These are phyloP conservation scores for Parnassius glacialis DNA, from an alignment of 2,888 invertebrate species.

Conservation along the genomic window DNA sequence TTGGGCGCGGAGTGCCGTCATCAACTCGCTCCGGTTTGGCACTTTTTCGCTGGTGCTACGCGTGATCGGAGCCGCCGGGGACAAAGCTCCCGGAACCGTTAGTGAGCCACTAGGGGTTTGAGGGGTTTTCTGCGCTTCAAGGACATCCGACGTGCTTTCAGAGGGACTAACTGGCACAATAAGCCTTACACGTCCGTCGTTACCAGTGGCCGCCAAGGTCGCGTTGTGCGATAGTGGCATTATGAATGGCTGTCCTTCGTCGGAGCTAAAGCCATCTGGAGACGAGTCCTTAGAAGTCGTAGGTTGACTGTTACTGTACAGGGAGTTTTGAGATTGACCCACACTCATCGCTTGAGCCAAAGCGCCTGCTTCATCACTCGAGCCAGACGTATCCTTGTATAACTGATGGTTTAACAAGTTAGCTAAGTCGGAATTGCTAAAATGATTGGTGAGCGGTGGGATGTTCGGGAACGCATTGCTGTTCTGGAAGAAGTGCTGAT, in stretches of 20 bases:
- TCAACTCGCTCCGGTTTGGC: conserved; percentile 91
- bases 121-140: conserved; percentile 46
- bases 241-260: conserved; percentile 81
- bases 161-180: conserved; percentile 83
- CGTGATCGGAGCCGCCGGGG: conserved; percentile 84
- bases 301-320: conserved; percentile 64
- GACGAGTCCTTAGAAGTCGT: conserved; percentile 71
- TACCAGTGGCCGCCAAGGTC: conserved; percentile 81
- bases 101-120: conserved; percentile 61
- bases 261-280: conserved; percentile 57
- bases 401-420: conserved; percentile 50
- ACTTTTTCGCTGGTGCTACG: conserved; percentile 93
- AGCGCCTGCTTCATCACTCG: conserved; percentile 45
- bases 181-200: conserved; percentile 82
- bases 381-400: conserved; percentile 47
- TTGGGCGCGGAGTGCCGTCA: conserved; percentile 89
- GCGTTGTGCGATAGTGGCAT: conserved; percentile 85
- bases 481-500: conserved; percentile 67
- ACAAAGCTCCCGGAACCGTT: conserved; percentile 74
- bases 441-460: conserved; percentile 60
- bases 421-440: conserved; percentile 58
- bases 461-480: conserved; percentile 68
- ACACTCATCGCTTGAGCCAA: conserved; percentile 62
- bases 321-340: conserved; percentile 59
- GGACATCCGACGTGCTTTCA: conserved; percentile 57